Evolutionary conservation across 2,888 invertebrate species (phyloP).

Genomic region (Sisyra nigra): DNA sequence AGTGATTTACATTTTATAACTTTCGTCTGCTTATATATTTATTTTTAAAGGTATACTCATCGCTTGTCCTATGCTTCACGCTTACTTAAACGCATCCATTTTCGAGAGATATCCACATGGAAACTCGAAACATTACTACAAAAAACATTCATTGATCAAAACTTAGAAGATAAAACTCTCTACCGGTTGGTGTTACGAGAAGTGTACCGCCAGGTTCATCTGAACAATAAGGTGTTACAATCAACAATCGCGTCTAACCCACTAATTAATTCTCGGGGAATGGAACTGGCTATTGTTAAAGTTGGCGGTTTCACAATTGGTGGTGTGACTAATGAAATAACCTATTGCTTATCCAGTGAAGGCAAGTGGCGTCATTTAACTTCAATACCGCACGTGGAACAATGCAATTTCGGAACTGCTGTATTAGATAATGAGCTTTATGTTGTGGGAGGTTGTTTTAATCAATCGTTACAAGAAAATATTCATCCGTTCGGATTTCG

Average conservation of each 20-base stretch:
- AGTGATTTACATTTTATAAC: constrained; percentile 6
- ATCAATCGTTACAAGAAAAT: constrained; percentile 47
- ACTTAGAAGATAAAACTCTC: constrained; percentile 20
- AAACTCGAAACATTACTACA: constrained; percentile 20
- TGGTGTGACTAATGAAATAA: constrained; percentile 51
- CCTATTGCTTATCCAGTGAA: constrained; percentile 39
- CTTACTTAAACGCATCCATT: constrained; percentile 30
- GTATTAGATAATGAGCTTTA: constrained; percentile 51
- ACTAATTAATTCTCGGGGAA: constrained; percentile 45
- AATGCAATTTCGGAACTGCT: constrained; percentile 54
- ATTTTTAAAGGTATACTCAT: constrained; percentile 21
- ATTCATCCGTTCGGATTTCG: constrained; percentile 58
- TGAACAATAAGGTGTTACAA: constrained; percentile 8
- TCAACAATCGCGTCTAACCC: constrained; percentile 13
- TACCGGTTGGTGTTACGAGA: constrained; percentile 26
- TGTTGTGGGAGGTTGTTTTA: constrained; percentile 55
- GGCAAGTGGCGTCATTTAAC: constrained; percentile 47
- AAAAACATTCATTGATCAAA: constrained; percentile 17
- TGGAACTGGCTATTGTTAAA: constrained; percentile 49
- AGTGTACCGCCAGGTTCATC: constrained; percentile 19
- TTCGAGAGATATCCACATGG: constrained; percentile 27
- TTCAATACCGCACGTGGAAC: constrained; percentile 54
- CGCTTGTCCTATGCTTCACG: constrained; percentile 26
- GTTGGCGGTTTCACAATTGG: constrained; percentile 51
- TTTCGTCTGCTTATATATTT: background rate